Evolutionary conservation across 2,113 vertebrate species (phyloP), one percentile per base, ranked within the genome.

Genomic region (Hoplias malabaricus): DNA sequence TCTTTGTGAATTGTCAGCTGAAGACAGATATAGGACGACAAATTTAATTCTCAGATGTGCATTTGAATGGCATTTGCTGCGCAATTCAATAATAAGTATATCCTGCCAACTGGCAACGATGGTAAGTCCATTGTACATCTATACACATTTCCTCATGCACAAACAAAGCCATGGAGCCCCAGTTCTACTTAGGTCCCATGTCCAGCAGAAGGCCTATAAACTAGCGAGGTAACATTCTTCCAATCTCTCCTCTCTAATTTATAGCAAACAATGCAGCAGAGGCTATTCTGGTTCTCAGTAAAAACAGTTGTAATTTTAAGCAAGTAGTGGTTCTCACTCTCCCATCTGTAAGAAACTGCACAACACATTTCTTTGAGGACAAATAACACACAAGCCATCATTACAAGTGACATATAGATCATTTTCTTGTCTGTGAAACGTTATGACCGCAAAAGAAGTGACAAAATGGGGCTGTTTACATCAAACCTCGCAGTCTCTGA

Each of bases 261-360:
- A 33, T 19, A 73, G 36, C 33, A 70, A 54, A 70, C 31, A 21
- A 36, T 3, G 43, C 12, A 14, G 46, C 10, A 53, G 68, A 29
- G 68, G 21, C 21, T 54, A 70, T 70, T 54, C 31, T 38, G 21
- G 43, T 70, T 54, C 21, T 70, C 68, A 25, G n/a, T 16, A 21
- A 70, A 70, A 53, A 12, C 19, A 70, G 46, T 21, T 16, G 31
- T 53, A 38, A 25, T 56, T 19, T 27, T 16, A 38, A 0, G 19
- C 5, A 38, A 54, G 46, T 33, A 70, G 7, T 0, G 21, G 33
- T 50, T 34, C 33, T 71, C 10, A 0, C 21, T 56, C 50, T 0
- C 6, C 11, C 8, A 71, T 23, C 33, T 21, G 21, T 10, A 12
- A 53, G n/a, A 14, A 25, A 14, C 23, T 9, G 12, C 21, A 54